Evolutionary conservation across 2,113 vertebrate genomes (phyloP), one percentile per base, ranked within the genome.

Genomic region (Sander vitreus): DNA sequence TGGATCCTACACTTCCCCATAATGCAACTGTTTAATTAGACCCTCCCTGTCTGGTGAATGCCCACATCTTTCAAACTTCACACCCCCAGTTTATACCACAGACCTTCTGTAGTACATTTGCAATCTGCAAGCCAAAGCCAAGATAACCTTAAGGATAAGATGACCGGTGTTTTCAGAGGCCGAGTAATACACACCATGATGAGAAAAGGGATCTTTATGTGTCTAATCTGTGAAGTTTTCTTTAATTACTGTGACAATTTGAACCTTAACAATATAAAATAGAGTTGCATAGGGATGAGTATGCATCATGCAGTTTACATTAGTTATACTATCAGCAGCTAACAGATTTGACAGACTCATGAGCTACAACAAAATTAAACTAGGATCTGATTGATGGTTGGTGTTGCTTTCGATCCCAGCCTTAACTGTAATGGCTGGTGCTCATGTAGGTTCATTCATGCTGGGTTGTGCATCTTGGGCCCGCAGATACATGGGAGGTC

Each of bases 401-500:
- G 80, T 55, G 51, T 76, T 50, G 51, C 36, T 69, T 81, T 79
- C 66, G 80, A 30, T 66, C 51, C 3, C 33, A 27, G 48, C 63
- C 68, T 54, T 43, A 5, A 33, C 76, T 25, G 14, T 45, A 71
- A 51, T 73, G 54, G 21, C 6, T 30, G 65, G 51, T 54, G 59
- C 33, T 72, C 58, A 33, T 78, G 77, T 80, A 65, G 79, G 47
- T 78, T 75, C 11, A 71, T 67, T 84, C 73, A 81, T 33, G 88
- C 85, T 88, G 88, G 58, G 78, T 18, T 58, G 74, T 75, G 88
- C 75, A 91, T 88, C 83, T 86, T 75, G 57, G 73, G 60, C 81
- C 83, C n/a, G 70, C 73, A 5, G 77, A 78, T 76, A 74, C 82
- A 65, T 83, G 85, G 88, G 93, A 92, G 92, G 87, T 92, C 89